Conservation (phyloP, 1,140 invertebrate genomes). For the Apis dorsata region DNA sequence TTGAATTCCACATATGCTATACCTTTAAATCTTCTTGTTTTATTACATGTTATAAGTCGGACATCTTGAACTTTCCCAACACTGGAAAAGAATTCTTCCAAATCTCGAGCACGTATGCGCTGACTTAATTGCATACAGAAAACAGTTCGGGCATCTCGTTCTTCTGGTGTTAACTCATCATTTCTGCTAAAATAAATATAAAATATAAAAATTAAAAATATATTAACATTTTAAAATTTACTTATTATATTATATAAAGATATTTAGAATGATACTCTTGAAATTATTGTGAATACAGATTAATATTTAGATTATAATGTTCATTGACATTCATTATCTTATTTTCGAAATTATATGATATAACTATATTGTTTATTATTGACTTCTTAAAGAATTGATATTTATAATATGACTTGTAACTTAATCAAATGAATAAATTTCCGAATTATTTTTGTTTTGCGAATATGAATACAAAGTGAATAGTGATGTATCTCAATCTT, state of each 20-base stretch:
- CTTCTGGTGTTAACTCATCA: constrained; percentile 96
- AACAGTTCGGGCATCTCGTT: constrained; percentile 98
- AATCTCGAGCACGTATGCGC: constrained; percentile 94
- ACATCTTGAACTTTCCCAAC: constrained; percentile 99
- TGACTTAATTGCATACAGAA: constrained; percentile 99
- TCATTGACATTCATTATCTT: too few species aligned
- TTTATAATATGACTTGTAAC: too few species aligned
- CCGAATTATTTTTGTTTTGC: too few species aligned
- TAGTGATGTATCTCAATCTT: too few species aligned
- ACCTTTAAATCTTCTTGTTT: constrained; percentile 98
- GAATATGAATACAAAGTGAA: too few species aligned
- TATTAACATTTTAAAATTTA: not conserved
- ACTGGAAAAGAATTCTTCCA: constrained; percentile 99
- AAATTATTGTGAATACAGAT: not conserved
- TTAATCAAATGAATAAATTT: too few species aligned
- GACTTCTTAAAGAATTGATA: too few species aligned
- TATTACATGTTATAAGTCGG: constrained; percentile 98
- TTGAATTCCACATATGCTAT: constrained; percentile 99
- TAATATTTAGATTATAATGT: too few species aligned
- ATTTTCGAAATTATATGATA: too few species aligned
- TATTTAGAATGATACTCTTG: not conserved
- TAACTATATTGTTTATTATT: too few species aligned
- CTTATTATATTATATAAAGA: not conserved
- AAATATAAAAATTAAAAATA: constrained; percentile 5
- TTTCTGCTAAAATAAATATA: constrained; percentile 66